phyloP scores from a whole-genome alignment of 2,888 invertebrate genomes.

The Epistrophe grossulariae region DNA sequence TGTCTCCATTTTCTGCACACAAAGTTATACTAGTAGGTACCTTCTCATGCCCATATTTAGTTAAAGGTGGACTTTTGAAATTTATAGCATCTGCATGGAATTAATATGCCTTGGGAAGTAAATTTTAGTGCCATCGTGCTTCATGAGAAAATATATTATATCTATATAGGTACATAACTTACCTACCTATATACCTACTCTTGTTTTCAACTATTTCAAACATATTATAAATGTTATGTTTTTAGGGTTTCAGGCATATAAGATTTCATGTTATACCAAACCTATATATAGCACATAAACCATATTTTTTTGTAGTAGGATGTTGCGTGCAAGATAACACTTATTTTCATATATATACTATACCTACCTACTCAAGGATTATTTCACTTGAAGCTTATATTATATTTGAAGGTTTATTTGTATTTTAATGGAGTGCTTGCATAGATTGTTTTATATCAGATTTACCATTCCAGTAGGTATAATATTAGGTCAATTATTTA shows the following conservation, averaged over 20 bases:
- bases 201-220: conserved; percentile 18
- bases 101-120: conserved; percentile 47
- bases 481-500: too few relatives aligned
- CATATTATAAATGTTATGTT: background rate
- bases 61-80: conserved; percentile 48
- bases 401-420: conserved; percentile 3
- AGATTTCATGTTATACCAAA: background rate
- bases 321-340: conserved; percentile 25
- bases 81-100: conserved; percentile 70
- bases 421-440: conserved; percentile 7
- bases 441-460: conserved; percentile 1
- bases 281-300: background rate
- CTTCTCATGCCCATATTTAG: background rate
- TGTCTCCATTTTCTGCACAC: conserved; percentile 48
- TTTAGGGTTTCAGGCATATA: background rate
- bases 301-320: background rate
- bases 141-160: background rate
- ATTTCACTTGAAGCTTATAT: background rate
- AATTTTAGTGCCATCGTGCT: conserved; percentile 25
- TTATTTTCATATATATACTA: conserved; percentile 3
- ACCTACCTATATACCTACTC: conserved; percentile 1
- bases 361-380: background rate
- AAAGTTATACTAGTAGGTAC: conserved; percentile 13
- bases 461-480: background rate
- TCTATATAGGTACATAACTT: too few relatives aligned